Evolutionary conservation across 1,140 invertebrate genomes (phyloP), one percentile per base, ranked within the genome.

Genomic region (Branchinecta lindahli): DNA sequence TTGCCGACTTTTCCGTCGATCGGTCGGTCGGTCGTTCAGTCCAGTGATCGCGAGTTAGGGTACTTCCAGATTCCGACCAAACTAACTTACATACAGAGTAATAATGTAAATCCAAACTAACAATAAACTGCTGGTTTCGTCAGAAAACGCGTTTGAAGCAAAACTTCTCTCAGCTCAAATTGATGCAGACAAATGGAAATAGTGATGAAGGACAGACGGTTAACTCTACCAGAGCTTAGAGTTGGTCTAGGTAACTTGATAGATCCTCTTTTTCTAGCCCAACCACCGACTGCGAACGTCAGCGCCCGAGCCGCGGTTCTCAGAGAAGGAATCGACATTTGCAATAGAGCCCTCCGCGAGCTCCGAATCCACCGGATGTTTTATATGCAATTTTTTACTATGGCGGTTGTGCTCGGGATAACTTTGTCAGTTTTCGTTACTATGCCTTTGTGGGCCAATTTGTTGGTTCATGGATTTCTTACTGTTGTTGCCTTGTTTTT

Each of bases 401-500:
- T 70, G 6, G 66, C 73, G 2, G 46, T 73, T 9, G 20, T 74
- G 12, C 47, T 66, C 8, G 8, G 69, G 12, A 8, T 69, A 8
- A n/a, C 46, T 47, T 65, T 73, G 12, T 66, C 69, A 12, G 46
- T 69, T 12, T 72, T 74, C 47, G 65, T 66, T 18, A 68, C 70
- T 21, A 47, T 72, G 18, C 65, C 44, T 44, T 71, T 21, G 69
- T 72, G 70, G 67, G 68, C 8, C 71, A 70, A 10, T 44, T 73
- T 89, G 86, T 75, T 82, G 5, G 75, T 80, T 15, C 71, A 78
- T 33, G 68, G 79, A 21, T 73, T 83, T 4, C 72, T 83, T 8
- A 72, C 77, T 7, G 74, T 79, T 45, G 74, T 80, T 12, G 77
- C 79, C 70, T 81, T 86, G 70, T 90, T 89, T 76, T 82, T 82